phyloP scores from a whole-genome alignment of 1,140 invertebrate genomes.

The Cotesia glomerata region DNA sequence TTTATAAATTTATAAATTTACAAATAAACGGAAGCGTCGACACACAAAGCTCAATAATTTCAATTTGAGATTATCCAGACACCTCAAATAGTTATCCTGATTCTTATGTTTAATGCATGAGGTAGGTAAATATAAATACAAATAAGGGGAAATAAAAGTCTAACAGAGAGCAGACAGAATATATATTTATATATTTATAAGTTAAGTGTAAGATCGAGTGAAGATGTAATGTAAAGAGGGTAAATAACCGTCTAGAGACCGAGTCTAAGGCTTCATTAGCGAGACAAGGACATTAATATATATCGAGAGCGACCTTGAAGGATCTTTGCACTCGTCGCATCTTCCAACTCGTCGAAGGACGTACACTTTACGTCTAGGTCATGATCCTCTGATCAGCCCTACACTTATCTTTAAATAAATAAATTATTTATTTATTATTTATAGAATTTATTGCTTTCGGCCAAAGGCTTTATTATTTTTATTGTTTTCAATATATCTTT shows the following conservation, averaged over 20 bases:
- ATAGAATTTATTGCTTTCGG: no score
- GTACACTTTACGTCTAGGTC: not conserved
- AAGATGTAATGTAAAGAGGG: not conserved
- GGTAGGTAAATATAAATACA: no score
- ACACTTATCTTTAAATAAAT: not conserved
- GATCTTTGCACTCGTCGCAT: constrained; percentile 6
- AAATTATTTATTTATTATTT: not conserved
- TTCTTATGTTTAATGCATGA: no score
- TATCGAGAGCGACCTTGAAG: not conserved
- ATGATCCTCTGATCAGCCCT: not conserved
- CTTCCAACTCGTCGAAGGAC: constrained; percentile 3
- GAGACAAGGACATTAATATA: not conserved
- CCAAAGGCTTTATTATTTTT: no score
- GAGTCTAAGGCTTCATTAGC: constrained; percentile 1
- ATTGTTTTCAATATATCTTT: no score
- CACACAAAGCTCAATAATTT: no score
- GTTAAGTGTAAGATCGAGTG: not conserved
- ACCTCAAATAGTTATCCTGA: no score
- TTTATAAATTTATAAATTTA: no score
- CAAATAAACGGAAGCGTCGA: no score
- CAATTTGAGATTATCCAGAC: no score
- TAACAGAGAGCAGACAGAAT: no score
- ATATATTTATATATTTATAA: not conserved
- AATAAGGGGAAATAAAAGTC: no score
- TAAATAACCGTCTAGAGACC: not conserved